Percentiles rank a stretch among this genome's conserved stretches.
Conservation (phyloP, 2,797 vertebrate genomes). For the Coregonus ussuriensis region DNA sequence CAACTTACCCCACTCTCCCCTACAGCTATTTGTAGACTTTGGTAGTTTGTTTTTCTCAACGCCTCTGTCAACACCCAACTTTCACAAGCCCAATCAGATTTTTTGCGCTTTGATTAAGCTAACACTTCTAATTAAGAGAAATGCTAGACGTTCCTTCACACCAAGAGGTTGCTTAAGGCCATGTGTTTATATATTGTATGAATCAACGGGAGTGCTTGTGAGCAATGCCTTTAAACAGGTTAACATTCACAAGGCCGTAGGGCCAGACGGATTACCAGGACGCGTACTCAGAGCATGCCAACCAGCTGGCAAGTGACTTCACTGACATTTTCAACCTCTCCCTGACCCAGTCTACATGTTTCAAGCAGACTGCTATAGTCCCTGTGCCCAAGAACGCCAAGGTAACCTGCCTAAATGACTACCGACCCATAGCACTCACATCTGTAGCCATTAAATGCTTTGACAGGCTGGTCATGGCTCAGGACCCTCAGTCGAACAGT, state of each 20-base stretch:
- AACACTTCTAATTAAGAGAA: slow-evolving; percentile 64
- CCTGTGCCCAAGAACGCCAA: no score
- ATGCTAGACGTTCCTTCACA: slow-evolving; percentile 47
- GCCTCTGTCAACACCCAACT: slow-evolving; percentile 60
- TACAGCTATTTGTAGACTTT: neutral
- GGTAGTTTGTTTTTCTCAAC: slow-evolving; percentile 46
- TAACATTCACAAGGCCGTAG: neutral
- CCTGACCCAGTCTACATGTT: no score
- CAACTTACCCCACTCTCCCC: no score
- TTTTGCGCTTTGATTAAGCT: slow-evolving; percentile 57
- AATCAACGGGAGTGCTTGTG: slow-evolving; percentile 34
- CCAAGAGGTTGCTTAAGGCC: slow-evolving; percentile 30
- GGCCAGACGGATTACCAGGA: no score
- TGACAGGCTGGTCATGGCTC: neutral
- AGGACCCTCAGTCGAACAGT: no score
- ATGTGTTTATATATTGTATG: slow-evolving; percentile 40
- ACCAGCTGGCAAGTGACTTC: no score
- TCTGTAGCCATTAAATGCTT: neutral
- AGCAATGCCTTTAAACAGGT: slow-evolving; percentile 15
- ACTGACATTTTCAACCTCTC: no score
- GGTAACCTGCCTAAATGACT: no score
- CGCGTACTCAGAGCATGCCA: no score
- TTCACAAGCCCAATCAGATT: slow-evolving; percentile 58
- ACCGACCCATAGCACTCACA: no score
- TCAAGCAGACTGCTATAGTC: no score